Evolutionary conservation across 2,888 invertebrate species (phyloP).

Genomic region (Thumatha senex): DNA sequence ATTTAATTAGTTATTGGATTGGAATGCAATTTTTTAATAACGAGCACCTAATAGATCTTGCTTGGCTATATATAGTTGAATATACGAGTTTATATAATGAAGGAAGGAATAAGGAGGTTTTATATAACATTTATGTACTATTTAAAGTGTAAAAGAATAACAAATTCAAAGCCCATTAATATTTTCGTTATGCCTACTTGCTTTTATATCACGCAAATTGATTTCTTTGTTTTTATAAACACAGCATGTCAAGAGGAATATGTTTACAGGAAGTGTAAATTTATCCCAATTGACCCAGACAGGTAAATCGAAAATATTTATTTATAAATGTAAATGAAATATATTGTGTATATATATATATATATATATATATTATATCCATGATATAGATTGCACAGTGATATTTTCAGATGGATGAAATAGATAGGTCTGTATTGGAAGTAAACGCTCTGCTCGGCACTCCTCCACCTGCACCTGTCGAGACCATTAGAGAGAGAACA

Average conservation of each 20-base stretch:
- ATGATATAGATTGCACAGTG: neutral
- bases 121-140: no score
- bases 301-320: neutral
- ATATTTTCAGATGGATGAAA: constrained; percentile 55
- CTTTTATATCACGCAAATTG: no score
- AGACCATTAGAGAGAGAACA: neutral
- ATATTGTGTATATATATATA: no score
- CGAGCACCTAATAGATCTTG: no score
- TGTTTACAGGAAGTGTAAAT: neutral
- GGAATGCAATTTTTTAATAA: no score
- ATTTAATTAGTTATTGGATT: no score
- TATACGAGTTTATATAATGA: neutral
- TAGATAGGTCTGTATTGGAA: constrained; percentile 53
- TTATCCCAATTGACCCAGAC: neutral
- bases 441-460: constrained; percentile 57
- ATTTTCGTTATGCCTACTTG: no score
- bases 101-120: no score
- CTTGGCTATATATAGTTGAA: neutral
- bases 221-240: neutral
- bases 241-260: neutral
- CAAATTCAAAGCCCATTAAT: no score
- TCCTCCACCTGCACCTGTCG: constrained; percentile 26
- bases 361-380: no score
- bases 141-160: no score
- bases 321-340: no score